phyloP scores from a whole-genome alignment of 1,140 invertebrate genomes.

The Leptinotarsa texana region DNA sequence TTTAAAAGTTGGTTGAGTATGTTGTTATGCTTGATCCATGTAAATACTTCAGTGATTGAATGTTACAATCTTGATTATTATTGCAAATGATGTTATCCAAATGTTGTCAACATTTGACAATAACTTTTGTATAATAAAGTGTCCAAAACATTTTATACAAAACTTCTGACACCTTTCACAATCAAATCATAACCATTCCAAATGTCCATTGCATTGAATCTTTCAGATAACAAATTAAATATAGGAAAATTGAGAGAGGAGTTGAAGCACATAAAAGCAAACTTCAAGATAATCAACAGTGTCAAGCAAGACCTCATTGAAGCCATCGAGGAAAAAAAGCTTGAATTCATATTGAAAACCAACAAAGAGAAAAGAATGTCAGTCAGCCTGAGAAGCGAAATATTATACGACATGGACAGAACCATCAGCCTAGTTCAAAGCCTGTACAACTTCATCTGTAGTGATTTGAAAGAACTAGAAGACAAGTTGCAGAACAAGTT shows the following conservation, averaged over 20 bases:
- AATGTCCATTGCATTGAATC: not conserved
- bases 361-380: not conserved
- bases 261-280: not conserved
- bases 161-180: no score
- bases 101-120: no score
- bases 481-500: not conserved
- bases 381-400: not conserved
- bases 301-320: not conserved
- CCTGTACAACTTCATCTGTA: not conserved
- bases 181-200: not conserved
- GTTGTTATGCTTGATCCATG: no score
- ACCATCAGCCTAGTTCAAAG: not conserved
- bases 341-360: not conserved
- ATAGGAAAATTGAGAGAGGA: not conserved
- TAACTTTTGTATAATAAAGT: no score
- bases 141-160: no score
- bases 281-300: not conserved
- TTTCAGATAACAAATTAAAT: not conserved
- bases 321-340: not conserved
- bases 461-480: not conserved
- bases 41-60: no score
- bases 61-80: no score
- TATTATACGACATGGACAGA: not conserved
- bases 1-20: no score
- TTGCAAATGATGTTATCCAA: no score